phyloP scores from a whole-genome alignment of 2,113 vertebrate species.

The Falcunculus frontatus region DNA sequence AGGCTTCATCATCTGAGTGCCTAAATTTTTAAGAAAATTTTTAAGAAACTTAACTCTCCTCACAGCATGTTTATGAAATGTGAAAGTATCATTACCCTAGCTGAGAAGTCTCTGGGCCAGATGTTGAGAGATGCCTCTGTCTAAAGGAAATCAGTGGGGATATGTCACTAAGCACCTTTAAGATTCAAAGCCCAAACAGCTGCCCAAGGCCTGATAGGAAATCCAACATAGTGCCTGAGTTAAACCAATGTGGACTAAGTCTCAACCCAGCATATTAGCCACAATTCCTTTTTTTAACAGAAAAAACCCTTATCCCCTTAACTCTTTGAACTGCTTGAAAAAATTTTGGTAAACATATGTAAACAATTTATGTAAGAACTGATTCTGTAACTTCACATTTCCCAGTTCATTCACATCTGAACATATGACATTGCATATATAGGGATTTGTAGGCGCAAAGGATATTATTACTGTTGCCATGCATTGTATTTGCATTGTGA shows the following conservation, averaged over 20 bases:
- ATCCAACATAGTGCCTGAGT: neutral
- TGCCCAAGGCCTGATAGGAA: neutral
- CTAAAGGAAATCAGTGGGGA: neutral
- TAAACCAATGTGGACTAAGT: neutral
- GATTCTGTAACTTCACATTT: neutral
- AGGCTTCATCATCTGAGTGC: neutral
- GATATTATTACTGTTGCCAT: neutral
- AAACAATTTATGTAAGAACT: neutral
- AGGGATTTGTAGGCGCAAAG: neutral
- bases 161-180: neutral
- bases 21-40: neutral
- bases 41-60: neutral
- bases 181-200: neutral
- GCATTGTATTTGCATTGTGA: neutral
- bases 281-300: neutral
- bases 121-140: neutral
- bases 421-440: accelerated
- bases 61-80: neutral
- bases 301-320: neutral
- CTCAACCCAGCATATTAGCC: neutral
- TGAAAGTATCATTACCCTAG: neutral
- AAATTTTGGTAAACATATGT: neutral
- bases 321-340: neutral
- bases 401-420: neutral
- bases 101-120: neutral